Evolutionary conservation across 2,888 invertebrate species (phyloP), one percentile per base, ranked within the genome.

Genomic region (Tetranychus truncatus): DNA sequence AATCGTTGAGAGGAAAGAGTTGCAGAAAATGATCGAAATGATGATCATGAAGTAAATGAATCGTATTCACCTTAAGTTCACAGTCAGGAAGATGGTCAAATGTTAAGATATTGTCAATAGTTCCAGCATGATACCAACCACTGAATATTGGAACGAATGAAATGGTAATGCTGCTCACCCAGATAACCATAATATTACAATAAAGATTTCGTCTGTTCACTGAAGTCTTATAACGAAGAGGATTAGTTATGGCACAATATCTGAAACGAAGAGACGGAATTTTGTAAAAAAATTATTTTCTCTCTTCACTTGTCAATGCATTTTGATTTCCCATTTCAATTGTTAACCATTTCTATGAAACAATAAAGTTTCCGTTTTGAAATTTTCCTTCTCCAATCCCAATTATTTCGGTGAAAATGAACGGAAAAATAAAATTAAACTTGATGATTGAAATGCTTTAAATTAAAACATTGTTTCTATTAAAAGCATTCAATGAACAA

Each of bases 101-200:
- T 24, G 74, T 66, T 24, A 77, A 76, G 55, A 55, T 55, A 6
- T 55, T 55, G 55, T 55, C 15, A 11, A 78, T 77, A 45, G 80
- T 69, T 80, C 74, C 73, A n/a, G 77, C 77, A 66, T 78, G 80
- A 78, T 81, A 82, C 81, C 81, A 81, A 18, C 82, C 82, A 15
- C 80, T 74, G 78, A 81, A 82, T 74, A 82, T 80, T 4, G 82
- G 82, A 46, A 82, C 79, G 77, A 82, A 82, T 6, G 81, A 81
- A n/a, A 82, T 82, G 45, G 80, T 80, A 6, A 78, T 78, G 72
- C 80, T 80, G 75, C 80, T 80, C 15, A 80, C 24, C 82, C 82
- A 82, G 45, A 82, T 82, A 3, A 82, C 80, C 20, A 77, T 75
- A n/a, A 82, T 81, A 66, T 80, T 79, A 20, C 78, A 75, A 1